phyloP scores from a whole-genome alignment of 2,797 vertebrate species.

The Ctenopoma multispine region DNA sequence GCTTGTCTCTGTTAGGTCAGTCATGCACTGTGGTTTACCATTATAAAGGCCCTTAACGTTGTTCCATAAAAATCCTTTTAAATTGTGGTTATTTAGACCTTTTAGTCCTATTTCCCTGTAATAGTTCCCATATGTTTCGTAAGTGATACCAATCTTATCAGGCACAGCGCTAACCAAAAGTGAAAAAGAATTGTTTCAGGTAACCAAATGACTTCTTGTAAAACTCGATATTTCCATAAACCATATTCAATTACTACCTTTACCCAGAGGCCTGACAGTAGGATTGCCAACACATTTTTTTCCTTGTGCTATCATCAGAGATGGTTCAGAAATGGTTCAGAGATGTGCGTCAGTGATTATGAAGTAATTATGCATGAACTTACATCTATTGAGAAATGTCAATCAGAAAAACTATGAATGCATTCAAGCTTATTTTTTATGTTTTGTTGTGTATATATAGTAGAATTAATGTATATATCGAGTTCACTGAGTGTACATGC shows the following conservation, averaged over 20 bases:
- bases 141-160: conserved; percentile 72
- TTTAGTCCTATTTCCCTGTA: conserved; percentile 60
- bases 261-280: conserved; percentile 41
- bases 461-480: background rate
- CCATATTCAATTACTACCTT: conserved; percentile 32
- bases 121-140: conserved; percentile 74
- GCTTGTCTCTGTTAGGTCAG: conserved; percentile 45
- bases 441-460: no score
- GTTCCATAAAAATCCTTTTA: conserved; percentile 67
- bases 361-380: conserved; percentile 13
- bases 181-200: conserved; percentile 48
- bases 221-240: conserved; percentile 56
- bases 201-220: conserved; percentile 68
- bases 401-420: conserved; percentile 10
- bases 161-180: conserved; percentile 55
- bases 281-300: conserved; percentile 9
- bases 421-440: conserved; percentile 10
- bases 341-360: conserved; percentile 15
- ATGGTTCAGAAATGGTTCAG: conserved; percentile 12
- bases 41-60: conserved; percentile 47
- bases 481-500: conserved; percentile 32
- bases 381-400: background rate
- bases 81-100: conserved; percentile 70
- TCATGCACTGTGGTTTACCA: conserved; percentile 54
- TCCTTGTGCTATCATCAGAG: conserved; percentile 19